These are phyloP conservation scores for Menidia menidia DNA, from an alignment of 2,797 vertebrate genomes.

Conservation along the genomic window DNA sequence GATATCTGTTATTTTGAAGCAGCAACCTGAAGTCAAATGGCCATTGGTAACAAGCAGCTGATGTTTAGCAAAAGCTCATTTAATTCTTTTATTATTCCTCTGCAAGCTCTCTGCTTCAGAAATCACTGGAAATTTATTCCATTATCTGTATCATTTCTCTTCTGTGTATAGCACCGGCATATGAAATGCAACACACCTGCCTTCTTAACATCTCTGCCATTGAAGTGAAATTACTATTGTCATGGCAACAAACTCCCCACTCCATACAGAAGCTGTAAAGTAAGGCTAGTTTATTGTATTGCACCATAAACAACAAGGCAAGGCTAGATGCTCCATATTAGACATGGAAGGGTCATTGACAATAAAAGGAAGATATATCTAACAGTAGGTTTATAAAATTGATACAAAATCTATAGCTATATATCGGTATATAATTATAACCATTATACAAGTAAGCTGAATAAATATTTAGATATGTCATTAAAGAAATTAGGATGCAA, in stretches of 20 bases:
- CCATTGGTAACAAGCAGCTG: constrained; percentile 59
- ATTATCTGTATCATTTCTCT: constrained; percentile 78
- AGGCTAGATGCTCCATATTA: constrained; percentile 6
- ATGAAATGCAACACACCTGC: constrained; percentile 73
- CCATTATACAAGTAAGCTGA: no score
- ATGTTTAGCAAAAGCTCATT: constrained; percentile 75
- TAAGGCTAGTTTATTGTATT: constrained; percentile 23
- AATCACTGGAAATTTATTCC: constrained; percentile 83
- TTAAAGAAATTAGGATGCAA: neutral
- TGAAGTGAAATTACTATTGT: constrained; percentile 82
- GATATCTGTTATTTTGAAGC: constrained; percentile 49
- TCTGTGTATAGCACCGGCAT: constrained; percentile 74
- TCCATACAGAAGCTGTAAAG: constrained; percentile 47
- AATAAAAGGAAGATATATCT: neutral
- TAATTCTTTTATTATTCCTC: constrained; percentile 78
- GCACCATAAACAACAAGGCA: constrained; percentile 24
- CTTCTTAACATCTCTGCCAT: constrained; percentile 76
- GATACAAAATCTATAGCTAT: neutral
- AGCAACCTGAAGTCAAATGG: constrained; percentile 72
- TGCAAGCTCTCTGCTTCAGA: constrained; percentile 71
- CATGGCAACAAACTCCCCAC: constrained; percentile 81
- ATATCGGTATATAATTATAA: neutral
- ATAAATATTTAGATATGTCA: neutral
- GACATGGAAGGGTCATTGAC: neutral
- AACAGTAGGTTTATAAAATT: neutral